Conservation (phyloP, 2,797 vertebrate species). For the Enteromius afrohamiltoni region DNA sequence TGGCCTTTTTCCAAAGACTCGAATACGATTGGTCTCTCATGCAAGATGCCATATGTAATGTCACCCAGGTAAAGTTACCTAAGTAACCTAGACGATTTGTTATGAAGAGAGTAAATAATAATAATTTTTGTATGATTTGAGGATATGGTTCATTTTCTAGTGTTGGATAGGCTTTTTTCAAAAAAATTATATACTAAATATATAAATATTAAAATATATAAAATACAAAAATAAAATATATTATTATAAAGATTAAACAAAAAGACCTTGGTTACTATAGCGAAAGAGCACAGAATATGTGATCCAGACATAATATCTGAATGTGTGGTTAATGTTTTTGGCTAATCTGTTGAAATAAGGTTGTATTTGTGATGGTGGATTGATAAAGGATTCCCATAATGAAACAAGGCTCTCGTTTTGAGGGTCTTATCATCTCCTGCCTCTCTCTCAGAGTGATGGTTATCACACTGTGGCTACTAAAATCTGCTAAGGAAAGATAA, state of each 20-base stretch:
- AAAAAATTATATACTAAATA: background rate
- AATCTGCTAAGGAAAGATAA: slow-evolving; percentile 63
- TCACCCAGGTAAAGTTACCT: too few relatives aligned
- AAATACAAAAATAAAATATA: background rate
- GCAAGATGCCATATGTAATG: too few relatives aligned
- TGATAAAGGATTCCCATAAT: slow-evolving; percentile 57
- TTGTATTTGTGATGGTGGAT: slow-evolving; percentile 46
- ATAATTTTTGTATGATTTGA: background rate
- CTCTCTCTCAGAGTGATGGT: slow-evolving; percentile 51
- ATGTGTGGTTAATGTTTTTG: slow-evolving; percentile 30
- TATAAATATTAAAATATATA: background rate
- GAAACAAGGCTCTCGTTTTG: slow-evolving; percentile 52
- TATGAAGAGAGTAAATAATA: background rate
- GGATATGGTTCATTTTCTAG: background rate
- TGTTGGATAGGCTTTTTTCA: background rate
- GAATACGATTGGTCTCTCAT: too few relatives aligned
- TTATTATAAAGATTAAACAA: background rate
- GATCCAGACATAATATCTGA: slow-evolving; percentile 19
- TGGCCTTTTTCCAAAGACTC: too few relatives aligned
- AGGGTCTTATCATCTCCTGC: slow-evolving; percentile 52
- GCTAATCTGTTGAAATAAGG: slow-evolving; percentile 52
- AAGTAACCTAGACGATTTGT: too few relatives aligned
- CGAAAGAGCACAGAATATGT: slow-evolving; percentile 1
- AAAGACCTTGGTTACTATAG: background rate
- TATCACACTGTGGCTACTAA: slow-evolving; percentile 55